phyloP scores from a whole-genome alignment of 2,797 vertebrate species.

The Micromesistius poutassou region DNA sequence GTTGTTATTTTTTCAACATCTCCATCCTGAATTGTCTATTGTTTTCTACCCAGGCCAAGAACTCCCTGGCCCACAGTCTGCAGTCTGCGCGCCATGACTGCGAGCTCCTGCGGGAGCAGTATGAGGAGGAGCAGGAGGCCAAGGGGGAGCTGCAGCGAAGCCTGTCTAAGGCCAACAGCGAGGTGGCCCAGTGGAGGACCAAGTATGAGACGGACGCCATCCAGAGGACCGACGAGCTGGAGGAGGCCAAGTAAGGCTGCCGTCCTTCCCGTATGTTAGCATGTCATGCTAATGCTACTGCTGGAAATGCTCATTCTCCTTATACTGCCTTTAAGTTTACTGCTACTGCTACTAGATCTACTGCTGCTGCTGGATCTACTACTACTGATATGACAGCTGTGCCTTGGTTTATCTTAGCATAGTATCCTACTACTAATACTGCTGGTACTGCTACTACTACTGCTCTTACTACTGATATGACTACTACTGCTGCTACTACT shows the following conservation, averaged over 20 bases:
- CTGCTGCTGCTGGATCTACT: no score
- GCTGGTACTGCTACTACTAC: no score
- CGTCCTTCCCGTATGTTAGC: not conserved
- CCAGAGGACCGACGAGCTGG: conserved; percentile 69
- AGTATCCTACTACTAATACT: no score
- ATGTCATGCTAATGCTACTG: not conserved
- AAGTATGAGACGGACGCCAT: conserved; percentile 72
- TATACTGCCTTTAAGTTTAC: no score
- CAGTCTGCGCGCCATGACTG: conserved; percentile 67
- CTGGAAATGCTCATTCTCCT: not conserved
- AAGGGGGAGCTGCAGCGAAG: conserved; percentile 67
- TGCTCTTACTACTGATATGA: not conserved
- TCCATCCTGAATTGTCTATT: not conserved
- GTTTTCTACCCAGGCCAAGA: conserved; percentile 61
- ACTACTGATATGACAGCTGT: no score
- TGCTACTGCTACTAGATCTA: no score
- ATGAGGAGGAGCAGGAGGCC: conserved; percentile 68
- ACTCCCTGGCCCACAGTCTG: conserved; percentile 63
- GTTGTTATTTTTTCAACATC: not conserved
- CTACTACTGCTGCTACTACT: not conserved
- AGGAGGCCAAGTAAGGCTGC: conserved; percentile 68
- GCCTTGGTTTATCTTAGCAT: no score
- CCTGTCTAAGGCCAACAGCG: conserved; percentile 72
- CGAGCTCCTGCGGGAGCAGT: conserved; percentile 69
- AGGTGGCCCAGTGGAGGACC: conserved; percentile 74